Base-by-base conservation (phyloP, 2,797 vertebrate genomes). In the Amblyraja radiata region DNA sequence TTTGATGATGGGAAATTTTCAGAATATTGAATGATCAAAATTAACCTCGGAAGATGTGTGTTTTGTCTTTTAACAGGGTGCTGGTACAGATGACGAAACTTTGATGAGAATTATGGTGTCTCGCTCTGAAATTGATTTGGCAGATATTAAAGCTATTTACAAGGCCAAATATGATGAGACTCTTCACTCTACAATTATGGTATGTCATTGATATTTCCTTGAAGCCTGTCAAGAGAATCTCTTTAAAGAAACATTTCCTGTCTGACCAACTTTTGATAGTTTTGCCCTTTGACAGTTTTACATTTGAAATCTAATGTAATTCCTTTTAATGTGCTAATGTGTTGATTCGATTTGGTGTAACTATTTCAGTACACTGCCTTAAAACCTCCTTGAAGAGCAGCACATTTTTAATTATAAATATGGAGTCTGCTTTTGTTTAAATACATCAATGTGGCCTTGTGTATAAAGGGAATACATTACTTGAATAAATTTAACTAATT, bases 21-120 rank as follows among this genome's bases (percentile, higher is more conserved):
- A 7, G 21, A 74, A 25, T 74, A 74, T 25, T 74, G 65, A 68
- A 68, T 68, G 1, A 3, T 68, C 65, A 68, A 68, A 68, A 68
- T 54, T 9, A 74, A 21, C 21, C 4, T 74, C 23, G 6, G 18
- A 74, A 6, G 16, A 36, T 36, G n/a, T 1, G 58, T 6, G n/a
- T n/a, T 78, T 78, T n/a, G 1, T 63, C 8, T 36, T 13, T 13
- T 16, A 74, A 0, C 93, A 96, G 96, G 96, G 96, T 80, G 94
- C 94, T 84, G 93, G 93, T 8, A 93, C 93, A 58, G 93, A 93
- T 90, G 93, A 93, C 16, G 4, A n/a, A 14, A 93, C 86, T 18
- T 74, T 93, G 23, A 58, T 93, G 1, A 73, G 93, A 28, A 23
- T 93, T 39, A 76, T 93, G 86, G 93, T 93, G 23, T 93, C 93